Evolutionary conservation across 2,113 vertebrate species (phyloP), one percentile per base, ranked within the genome.

Genomic region (Ciconia boyciana): DNA sequence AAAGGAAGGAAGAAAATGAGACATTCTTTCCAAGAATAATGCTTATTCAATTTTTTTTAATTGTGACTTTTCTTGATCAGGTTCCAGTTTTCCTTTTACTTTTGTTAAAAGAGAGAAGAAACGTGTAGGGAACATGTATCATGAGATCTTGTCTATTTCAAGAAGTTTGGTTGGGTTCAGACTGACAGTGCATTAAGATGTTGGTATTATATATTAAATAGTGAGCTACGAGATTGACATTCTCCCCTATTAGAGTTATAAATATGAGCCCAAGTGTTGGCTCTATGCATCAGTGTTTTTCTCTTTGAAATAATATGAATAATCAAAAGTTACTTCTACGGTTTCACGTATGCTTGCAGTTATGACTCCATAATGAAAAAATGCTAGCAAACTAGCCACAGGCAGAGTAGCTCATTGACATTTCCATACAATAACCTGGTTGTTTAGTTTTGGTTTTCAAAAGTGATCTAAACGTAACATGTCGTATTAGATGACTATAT

Each of bases 1-100:
- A 85, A 90, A 97, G 82, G 87, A 94, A 97, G 95, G 91, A 94
- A 89, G 96, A 97, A 97, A 98, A 98, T 85, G 97, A 98, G 98
- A 98, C 97, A 94, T 85, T 96, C 97, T 98, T 98, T 98, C 94
- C 92, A 94, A 83, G 60, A 96, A 43, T 79, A 91, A 46, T 51
- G 29, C 20, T 86, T 72, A 9, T 43, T 68, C 25, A 29, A 22
- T 85, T 74, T 17, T 44, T 60, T 81, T 81, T 80, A 93, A 86
- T 96, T 82, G 34, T 69, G 18, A 81, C 13, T 89, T 96, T 80
- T 91, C 72, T 89, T 76, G 36, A 84, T 89, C 28, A 31, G 18
- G 7, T 75, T 91, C 32, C 55, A 36, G 5, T 58, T 90, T 81
- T 79, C 13, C 51, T 79, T 87, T 86, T 18, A 25, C 29, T 46